These are phyloP conservation scores for Cactoblastis cactorum DNA, from an alignment of 2,888 invertebrate genomes.

Conservation along the genomic window DNA sequence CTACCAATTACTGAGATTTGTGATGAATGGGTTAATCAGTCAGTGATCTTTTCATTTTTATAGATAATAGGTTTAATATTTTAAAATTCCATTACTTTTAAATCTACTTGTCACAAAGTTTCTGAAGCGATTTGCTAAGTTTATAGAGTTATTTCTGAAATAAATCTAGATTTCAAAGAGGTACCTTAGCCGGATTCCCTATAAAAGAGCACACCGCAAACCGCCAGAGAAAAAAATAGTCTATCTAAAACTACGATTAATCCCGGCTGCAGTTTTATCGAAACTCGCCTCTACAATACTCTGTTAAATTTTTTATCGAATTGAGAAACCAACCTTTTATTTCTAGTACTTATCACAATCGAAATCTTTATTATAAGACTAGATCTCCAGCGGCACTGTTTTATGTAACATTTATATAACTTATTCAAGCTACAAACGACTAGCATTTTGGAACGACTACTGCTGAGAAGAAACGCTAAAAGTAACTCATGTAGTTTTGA, in stretches of 20 bases:
- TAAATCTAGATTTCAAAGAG: slow-evolving; percentile 3
- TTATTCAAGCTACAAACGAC: too few relatives aligned
- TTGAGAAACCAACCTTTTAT: not conserved
- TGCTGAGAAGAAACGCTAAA: too few relatives aligned
- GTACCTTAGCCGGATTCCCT: not conserved
- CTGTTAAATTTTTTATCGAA: not conserved
- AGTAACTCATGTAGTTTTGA: too few relatives aligned
- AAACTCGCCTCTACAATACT: not conserved
- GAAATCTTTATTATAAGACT: not conserved
- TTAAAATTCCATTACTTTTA: too few relatives aligned
- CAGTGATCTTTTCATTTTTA: too few relatives aligned
- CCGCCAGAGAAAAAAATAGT: not conserved
- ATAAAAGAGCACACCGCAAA: slow-evolving; percentile 1
- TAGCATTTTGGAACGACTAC: too few relatives aligned
- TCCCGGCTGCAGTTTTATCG: not conserved
- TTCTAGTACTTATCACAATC: not conserved
- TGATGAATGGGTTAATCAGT: too few relatives aligned
- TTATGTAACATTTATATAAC: too few relatives aligned
- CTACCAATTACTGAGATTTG: too few relatives aligned
- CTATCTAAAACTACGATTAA: not conserved
- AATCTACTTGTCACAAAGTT: not conserved
- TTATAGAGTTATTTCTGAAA: not conserved
- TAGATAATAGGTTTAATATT: too few relatives aligned
- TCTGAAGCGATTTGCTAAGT: not conserved
- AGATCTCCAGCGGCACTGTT: too few relatives aligned